These are phyloP conservation scores for Agelastica alni DNA, from an alignment of 2,888 invertebrate species.

Conservation along the genomic window DNA sequence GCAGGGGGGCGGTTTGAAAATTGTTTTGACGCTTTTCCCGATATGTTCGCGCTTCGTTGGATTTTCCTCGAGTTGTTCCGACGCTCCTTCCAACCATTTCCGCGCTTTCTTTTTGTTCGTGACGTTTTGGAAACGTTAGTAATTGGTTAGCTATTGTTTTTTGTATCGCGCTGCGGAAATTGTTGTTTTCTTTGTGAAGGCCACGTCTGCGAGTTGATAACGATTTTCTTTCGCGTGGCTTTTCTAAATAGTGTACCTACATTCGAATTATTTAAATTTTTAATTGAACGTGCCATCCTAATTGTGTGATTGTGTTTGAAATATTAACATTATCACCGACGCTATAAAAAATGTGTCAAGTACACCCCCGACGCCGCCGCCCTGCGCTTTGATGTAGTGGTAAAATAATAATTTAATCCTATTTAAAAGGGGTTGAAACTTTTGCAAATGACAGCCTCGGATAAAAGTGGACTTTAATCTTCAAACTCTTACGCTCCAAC, in stretches of 20 bases:
- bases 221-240: too few species aligned
- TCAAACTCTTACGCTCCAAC: slow-evolving; percentile 24
- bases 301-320: too few species aligned
- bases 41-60: slow-evolving; percentile 31
- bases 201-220: too few species aligned
- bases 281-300: too few species aligned
- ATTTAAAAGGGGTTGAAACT: slow-evolving; percentile 32
- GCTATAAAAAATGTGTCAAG: not conserved
- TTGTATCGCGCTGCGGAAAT: slow-evolving; percentile 19
- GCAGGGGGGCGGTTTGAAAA: slow-evolving; percentile 42
- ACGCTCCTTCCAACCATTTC: slow-evolving; percentile 19
- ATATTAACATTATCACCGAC: too few species aligned
- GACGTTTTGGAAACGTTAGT: slow-evolving; percentile 28
- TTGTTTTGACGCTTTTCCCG: slow-evolving; percentile 53
- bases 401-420: slow-evolving; percentile 25
- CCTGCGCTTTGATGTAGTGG: slow-evolving; percentile 18
- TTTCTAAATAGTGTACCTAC: too few species aligned
- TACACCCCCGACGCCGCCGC: slow-evolving; percentile 6
- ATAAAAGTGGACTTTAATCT: slow-evolving; percentile 36
- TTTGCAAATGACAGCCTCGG: slow-evolving; percentile 33
- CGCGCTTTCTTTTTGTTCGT: slow-evolving; percentile 23
- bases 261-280: too few species aligned
- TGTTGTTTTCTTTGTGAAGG: slow-evolving; percentile 11
- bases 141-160: slow-evolving; percentile 30
- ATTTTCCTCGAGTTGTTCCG: slow-evolving; percentile 13